Evolutionary conservation across 2,113 vertebrate species (phyloP), one percentile per base, ranked within the genome.

Genomic region (Casuarius casuarius): DNA sequence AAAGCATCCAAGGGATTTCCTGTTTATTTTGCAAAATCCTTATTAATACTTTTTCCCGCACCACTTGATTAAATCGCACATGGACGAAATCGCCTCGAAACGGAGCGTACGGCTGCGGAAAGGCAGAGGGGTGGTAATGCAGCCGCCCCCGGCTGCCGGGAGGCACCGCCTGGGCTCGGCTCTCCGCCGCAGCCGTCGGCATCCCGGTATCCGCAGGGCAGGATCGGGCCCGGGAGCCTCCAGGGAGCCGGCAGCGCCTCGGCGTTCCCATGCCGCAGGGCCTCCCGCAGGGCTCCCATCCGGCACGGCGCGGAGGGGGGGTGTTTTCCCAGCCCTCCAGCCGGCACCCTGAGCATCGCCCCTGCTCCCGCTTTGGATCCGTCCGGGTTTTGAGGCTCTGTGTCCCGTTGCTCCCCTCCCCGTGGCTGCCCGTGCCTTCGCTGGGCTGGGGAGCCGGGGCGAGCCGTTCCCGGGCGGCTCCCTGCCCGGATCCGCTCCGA

Each of bases 11-110:
- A 91, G 42, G 91, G 92, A 94, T 95, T 97, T 97, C 92, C 95
- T 97, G 92, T 94, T 97, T 95, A 83, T 96, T 96, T 97, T 70
- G 58, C 81, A 63, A 91, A 94, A 91, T 91, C 68, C 89, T 65
- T 77, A 79, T 79, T 92, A 42, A 75, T 94, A 76, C 71, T 78
- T 88, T 76, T 35, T 20, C 28, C 51, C 16, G 68, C 6, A 12
- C 13, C 58, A 25, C 73, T 92, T 23, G 56, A 73, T 93, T 92
- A 84, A 4, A 56, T 73, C 89, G 86, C 75, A n/a, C 63, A 35
- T 0, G 65, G 79, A 75, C 68, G 58, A 95, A 93, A 94, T 17
- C 16, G 29, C 66, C 73, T 95, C 5, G 84, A 95, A 93, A 96
- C 65, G 86, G 94, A 97, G 33, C 85, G 68, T 6, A 44, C 0